A percentile compares a stretch with the other conserved stretches of the same genome.
Evolutionary conservation across 2,797 vertebrate species (phyloP).

Genomic region (Adelosebastes latens): DNA sequence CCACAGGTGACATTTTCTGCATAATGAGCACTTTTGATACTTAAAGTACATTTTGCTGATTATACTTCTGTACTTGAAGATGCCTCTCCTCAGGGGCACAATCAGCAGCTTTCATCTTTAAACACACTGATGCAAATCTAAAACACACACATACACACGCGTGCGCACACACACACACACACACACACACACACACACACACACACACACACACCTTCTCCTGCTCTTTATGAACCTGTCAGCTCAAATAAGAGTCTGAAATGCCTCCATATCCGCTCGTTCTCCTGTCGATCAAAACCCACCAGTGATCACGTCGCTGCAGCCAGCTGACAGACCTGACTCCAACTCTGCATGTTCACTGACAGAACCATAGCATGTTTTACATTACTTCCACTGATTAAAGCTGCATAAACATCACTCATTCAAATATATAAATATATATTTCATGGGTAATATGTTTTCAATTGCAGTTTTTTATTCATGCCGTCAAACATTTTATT

Average conservation of each 20-base stretch:
- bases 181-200: not conserved
- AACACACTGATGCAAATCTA: not conserved
- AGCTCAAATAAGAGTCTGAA: conserved; percentile 5
- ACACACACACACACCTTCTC: not conserved
- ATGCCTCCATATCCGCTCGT: not conserved
- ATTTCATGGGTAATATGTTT: conserved; percentile 20
- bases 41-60: not conserved
- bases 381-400: not conserved
- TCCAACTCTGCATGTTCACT: not conserved
- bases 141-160: not conserved
- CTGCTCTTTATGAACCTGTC: conserved; percentile 18
- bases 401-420: not conserved
- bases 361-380: conserved; percentile 11
- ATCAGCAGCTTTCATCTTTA: conserved; percentile 9
- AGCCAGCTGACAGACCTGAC: not conserved
- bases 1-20: not conserved
- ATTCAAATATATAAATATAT: not conserved
- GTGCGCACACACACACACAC: not conserved
- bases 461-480: conserved; percentile 2
- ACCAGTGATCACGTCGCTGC: not conserved
- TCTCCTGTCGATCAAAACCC: not conserved
- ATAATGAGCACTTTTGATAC: not conserved
- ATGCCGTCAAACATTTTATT: conserved; percentile 10
- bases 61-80: not conserved
- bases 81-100: not conserved